These are phyloP conservation scores for Malurus elegans DNA, from an alignment of 2,113 vertebrate species.

Conservation along the genomic window DNA sequence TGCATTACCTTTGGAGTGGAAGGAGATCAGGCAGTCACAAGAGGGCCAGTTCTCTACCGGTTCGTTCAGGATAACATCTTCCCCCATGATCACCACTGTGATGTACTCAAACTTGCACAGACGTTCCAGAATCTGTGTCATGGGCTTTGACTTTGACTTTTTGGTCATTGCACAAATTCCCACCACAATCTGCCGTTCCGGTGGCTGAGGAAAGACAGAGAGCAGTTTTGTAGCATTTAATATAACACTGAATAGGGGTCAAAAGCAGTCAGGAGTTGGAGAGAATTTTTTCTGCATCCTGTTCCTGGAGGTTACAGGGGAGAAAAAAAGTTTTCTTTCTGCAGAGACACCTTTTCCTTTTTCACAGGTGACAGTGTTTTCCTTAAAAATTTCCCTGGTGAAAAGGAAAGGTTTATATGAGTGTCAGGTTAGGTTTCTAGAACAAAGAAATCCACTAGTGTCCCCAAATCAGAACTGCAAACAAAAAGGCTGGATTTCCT, in stretches of 20 bases:
- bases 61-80: constrained; percentile 94
- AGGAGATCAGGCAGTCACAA: constrained; percentile 97
- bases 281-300: neutral
- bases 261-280: neutral
- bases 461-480: neutral
- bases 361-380: neutral
- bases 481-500: neutral
- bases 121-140: constrained; percentile 98
- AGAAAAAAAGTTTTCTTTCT: neutral
- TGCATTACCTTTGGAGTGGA: constrained; percentile 93
- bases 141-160: constrained; percentile 99
- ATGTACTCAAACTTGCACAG: constrained; percentile 97
- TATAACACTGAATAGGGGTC: neutral
- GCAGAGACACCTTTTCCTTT: neutral
- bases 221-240: neutral
- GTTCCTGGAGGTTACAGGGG: neutral
- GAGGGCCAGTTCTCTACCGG: constrained; percentile 95
- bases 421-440: neutral
- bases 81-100: constrained; percentile 95
- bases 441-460: neutral
- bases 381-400: neutral
- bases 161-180: constrained; percentile 99
- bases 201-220: constrained; percentile 75
- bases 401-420: neutral
- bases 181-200: constrained; percentile 92